Conservation (phyloP, 1,140 invertebrate species). For the Zaprionus capensis region DNA sequence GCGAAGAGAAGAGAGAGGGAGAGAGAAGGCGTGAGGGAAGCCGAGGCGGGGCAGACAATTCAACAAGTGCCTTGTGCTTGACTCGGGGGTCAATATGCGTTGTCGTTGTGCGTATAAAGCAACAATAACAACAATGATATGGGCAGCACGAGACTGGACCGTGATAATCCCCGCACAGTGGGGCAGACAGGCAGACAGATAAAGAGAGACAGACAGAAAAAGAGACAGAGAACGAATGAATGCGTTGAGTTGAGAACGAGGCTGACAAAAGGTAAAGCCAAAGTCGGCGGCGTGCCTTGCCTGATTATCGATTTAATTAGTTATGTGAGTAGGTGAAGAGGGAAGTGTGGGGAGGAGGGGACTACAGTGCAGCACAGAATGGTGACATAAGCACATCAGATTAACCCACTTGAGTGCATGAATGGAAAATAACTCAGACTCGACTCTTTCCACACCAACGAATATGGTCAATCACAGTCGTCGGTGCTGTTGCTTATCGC, state of each 20-base stretch:
- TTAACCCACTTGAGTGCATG: conserved; percentile 45
- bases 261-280: conserved; percentile 18
- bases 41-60: conserved; percentile 36
- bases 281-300: conserved; percentile 9
- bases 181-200: background rate
- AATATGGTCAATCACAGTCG: background rate
- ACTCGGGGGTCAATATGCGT: conserved; percentile 60
- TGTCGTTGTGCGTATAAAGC: conserved; percentile 6
- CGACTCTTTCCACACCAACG: background rate
- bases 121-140: conserved; percentile 41
- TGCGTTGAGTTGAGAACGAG: background rate
- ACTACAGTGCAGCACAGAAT: conserved; percentile 12
- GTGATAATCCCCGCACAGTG: conserved; percentile 51
- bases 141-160: conserved; percentile 60
- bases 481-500: background rate
- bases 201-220: background rate
- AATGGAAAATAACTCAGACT: conserved; percentile 42
- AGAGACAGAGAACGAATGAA: background rate
- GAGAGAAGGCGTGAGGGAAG: background rate
- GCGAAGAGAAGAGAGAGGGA: background rate
- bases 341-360: background rate
- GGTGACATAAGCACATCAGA: conserved; percentile 44
- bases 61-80: conserved; percentile 59
- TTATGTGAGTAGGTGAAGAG: conserved; percentile 1
- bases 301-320: conserved; percentile 55